Evolutionary conservation across 2,888 invertebrate genomes (phyloP).

Genomic region (Achlya flavicornis): DNA sequence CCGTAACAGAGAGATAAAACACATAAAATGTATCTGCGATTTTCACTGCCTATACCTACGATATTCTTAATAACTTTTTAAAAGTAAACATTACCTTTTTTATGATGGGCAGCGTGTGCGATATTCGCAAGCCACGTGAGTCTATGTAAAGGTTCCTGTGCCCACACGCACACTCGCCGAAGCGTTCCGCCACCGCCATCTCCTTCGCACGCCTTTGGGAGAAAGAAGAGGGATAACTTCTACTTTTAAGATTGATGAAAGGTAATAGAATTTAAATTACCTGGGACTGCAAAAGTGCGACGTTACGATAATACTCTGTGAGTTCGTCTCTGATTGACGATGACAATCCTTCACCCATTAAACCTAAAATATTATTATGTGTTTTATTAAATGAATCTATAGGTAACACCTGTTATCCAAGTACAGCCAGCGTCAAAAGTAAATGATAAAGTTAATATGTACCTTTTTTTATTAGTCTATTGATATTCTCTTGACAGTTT

Average conservation of each 20-base stretch:
- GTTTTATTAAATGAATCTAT: background rate
- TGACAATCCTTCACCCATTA: constrained; percentile 93
- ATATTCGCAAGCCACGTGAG: constrained; percentile 93
- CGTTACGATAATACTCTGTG: constrained; percentile 93
- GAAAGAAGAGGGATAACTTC: no score
- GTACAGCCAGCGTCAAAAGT: no score
- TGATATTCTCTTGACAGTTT: no score
- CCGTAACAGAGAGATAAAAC: no score
- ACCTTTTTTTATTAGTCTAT: no score
- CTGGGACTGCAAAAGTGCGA: constrained; percentile 94
- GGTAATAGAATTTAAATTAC: constrained; percentile 67
- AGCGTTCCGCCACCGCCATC: constrained; percentile 85
- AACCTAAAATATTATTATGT: constrained; percentile 84
- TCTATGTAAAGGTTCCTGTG: constrained; percentile 90
- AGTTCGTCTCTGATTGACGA: constrained; percentile 93
- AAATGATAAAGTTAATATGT: no score
- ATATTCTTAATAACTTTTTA: background rate
- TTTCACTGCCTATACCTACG: no score
- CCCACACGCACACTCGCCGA: constrained; percentile 91
- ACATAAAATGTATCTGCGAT: no score
- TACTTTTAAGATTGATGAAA: constrained; percentile 2
- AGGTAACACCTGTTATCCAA: background rate
- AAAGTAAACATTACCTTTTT: constrained; percentile 80
- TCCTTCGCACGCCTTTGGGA: constrained; percentile 63
- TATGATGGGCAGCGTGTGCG: constrained; percentile 91